Evolutionary conservation across 2,113 vertebrate genomes (phyloP).

Genomic region (Vombatus ursinus): DNA sequence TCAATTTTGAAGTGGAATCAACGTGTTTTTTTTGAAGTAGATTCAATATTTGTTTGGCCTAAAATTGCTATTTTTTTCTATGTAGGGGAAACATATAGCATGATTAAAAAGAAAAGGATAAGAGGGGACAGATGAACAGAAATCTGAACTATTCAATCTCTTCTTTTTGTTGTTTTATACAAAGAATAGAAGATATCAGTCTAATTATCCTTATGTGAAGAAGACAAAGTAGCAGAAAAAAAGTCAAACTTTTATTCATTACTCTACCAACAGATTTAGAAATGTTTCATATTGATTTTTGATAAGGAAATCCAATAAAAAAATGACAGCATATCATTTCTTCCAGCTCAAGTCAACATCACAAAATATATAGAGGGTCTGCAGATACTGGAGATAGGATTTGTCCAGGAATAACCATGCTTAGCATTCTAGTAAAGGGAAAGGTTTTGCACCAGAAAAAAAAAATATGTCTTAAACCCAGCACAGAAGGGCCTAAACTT

Average conservation of each 20-base stretch:
- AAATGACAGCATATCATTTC: not conserved
- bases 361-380: no score
- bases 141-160: not conserved
- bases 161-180: no score
- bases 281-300: not conserved
- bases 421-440: not conserved
- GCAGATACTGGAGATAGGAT: not conserved
- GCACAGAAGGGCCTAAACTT: not conserved
- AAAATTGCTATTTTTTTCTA: not conserved
- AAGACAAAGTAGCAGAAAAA: not conserved
- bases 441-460: not conserved
- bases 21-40: not conserved
- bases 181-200: not conserved
- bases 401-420: not conserved
- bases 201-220: not conserved
- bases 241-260: not conserved
- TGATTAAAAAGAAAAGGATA: not conserved
- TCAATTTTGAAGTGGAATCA: not conserved
- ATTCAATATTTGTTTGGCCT: not conserved
- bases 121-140: not conserved
- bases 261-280: not conserved
- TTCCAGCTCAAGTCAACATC: not conserved
- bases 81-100: not conserved
- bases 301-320: not conserved
- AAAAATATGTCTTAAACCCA: not conserved